phyloP scores from a whole-genome alignment of 2,113 vertebrate species.

The Malaclemys terrapin region DNA sequence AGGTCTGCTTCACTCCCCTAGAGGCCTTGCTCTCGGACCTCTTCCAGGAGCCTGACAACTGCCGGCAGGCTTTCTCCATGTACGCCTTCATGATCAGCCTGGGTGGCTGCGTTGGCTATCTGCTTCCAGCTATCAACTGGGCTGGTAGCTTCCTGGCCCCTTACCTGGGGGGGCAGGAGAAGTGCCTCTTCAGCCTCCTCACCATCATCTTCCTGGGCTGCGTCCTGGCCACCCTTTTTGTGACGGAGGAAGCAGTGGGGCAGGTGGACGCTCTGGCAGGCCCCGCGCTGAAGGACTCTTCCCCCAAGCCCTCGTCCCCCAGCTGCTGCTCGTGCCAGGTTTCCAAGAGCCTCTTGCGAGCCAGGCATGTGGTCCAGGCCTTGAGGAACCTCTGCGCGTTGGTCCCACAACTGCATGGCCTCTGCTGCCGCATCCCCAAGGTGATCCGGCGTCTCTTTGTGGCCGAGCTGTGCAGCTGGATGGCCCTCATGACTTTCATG shows the following conservation, averaged over 20 bases:
- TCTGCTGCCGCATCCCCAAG: constrained; percentile 82
- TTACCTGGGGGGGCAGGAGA: constrained; percentile 85
- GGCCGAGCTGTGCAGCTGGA: constrained; percentile 91
- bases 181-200: constrained; percentile 88
- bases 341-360: constrained; percentile 2
- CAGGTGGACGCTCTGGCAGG: background rate
- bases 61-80: constrained; percentile 86
- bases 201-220: constrained; percentile 84
- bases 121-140: constrained; percentile 89
- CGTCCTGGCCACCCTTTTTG: constrained; percentile 81
- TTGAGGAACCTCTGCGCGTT: constrained; percentile 67
- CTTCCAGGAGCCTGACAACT: constrained; percentile 85
- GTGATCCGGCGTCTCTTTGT: constrained; percentile 85
- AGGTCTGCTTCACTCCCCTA: constrained; percentile 89
- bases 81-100: constrained; percentile 90
- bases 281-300: background rate
- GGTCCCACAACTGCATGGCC: constrained; percentile 75
- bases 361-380: constrained; percentile 13
- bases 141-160: constrained; percentile 75
- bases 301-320: fast-evolving
- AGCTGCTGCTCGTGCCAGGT: constrained; percentile 57
- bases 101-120: constrained; percentile 89
- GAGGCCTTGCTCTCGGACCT: constrained; percentile 90
- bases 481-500: constrained; percentile 90
- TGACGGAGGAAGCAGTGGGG: constrained; percentile 76